phyloP scores from a whole-genome alignment of 2,888 invertebrate genomes.

The Rhaphigaster nebulosa region DNA sequence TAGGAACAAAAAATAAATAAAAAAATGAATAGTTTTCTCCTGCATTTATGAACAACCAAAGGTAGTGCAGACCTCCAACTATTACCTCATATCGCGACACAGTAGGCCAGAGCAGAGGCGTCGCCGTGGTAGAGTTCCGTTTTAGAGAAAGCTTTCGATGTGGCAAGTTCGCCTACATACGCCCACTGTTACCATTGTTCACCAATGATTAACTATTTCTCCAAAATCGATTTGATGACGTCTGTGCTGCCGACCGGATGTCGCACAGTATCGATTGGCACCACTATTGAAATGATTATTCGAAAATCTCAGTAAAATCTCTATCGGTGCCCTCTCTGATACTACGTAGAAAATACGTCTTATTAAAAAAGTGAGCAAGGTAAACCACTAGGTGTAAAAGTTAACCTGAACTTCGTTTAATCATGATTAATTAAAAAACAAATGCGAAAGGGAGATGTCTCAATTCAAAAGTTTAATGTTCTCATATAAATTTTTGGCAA shows the following conservation, averaged over 20 bases:
- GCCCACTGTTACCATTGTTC: conserved; percentile 29
- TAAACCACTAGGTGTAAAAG: too few relatives aligned
- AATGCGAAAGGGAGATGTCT: too few relatives aligned
- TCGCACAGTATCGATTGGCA: background rate
- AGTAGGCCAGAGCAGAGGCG: conserved; percentile 21
- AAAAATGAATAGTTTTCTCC: too few relatives aligned
- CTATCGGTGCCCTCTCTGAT: too few relatives aligned
- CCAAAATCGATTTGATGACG: conserved; percentile 33
- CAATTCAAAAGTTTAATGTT: too few relatives aligned
- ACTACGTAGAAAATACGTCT: too few relatives aligned
- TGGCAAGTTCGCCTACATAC: conserved; percentile 39
- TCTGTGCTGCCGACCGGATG: conserved; percentile 24
- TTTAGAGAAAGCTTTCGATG: conserved; percentile 45
- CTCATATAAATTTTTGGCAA: too few relatives aligned
- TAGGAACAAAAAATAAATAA: too few relatives aligned
- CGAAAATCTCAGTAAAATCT: background rate
- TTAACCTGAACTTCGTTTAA: too few relatives aligned
- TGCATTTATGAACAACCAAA: too few relatives aligned
- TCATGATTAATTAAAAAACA: too few relatives aligned
- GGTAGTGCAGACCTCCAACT: background rate
- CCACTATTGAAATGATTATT: background rate
- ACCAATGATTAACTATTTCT: conserved; percentile 45
- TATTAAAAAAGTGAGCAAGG: too few relatives aligned
- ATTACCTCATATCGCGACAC: conserved; percentile 4
- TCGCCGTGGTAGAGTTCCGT: conserved; percentile 28